These are phyloP conservation scores for Pogonomyrmex barbatus DNA, from an alignment of 1,140 invertebrate species.

Conservation along the genomic window DNA sequence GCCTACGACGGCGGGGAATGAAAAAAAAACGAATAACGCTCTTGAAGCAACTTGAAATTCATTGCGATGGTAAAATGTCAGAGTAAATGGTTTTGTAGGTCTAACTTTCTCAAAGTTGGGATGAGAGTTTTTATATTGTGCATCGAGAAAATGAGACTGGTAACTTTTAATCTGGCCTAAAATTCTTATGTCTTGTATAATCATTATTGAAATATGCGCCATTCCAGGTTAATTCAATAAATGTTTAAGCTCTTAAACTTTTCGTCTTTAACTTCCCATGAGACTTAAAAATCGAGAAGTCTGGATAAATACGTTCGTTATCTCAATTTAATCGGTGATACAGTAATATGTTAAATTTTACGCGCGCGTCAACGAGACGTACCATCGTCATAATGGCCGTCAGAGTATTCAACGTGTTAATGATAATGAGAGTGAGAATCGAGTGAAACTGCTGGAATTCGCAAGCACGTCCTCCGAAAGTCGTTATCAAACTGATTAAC, in stretches of 20 bases:
- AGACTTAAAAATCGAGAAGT: neutral
- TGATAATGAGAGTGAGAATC: slow-evolving; percentile 63
- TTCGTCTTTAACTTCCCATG: neutral
- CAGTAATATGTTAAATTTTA: slow-evolving; percentile 15
- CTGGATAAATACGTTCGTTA: neutral
- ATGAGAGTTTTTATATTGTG: slow-evolving; percentile 34
- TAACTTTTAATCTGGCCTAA: slow-evolving; percentile 38
- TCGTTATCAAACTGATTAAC: slow-evolving; percentile 78
- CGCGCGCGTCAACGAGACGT: neutral
- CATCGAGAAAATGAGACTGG: slow-evolving; percentile 17
- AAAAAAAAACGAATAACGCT: slow-evolving; percentile 2
- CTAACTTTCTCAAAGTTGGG: slow-evolving; percentile 5
- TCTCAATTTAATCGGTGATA: slow-evolving; percentile 8
- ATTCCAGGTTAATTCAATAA: neutral
- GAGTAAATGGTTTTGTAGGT: slow-evolving; percentile 34
- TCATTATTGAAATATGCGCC: slow-evolving; percentile 30
- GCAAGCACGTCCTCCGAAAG: slow-evolving; percentile 71
- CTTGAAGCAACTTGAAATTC: slow-evolving; percentile 43
- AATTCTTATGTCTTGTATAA: slow-evolving; percentile 29
- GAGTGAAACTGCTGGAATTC: slow-evolving; percentile 66
- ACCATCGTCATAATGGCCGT: slow-evolving; percentile 31
- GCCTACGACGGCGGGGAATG: slow-evolving; percentile 1
- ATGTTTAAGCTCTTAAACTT: neutral
- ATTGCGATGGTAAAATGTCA: slow-evolving; percentile 47
- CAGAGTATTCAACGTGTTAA: slow-evolving; percentile 58